phyloP scores from a whole-genome alignment of 2,797 vertebrate genomes.

The Aldrovandia affinis region DNA sequence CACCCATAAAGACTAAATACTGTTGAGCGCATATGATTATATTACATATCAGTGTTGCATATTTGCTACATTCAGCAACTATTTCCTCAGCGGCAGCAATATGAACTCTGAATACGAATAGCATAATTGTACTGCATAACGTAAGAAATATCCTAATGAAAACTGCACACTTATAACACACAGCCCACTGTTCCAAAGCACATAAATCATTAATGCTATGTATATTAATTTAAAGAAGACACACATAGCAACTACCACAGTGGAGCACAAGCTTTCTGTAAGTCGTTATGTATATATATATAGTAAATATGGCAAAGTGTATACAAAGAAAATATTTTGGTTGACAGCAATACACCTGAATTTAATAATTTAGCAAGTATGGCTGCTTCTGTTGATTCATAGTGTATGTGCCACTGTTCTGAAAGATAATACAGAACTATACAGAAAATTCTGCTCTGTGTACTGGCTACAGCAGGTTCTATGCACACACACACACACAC shows the following conservation, averaged over 20 bases:
- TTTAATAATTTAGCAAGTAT: slow-evolving; percentile 28
- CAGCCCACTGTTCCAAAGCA: neutral
- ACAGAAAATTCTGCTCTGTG: neutral
- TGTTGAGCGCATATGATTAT: slow-evolving; percentile 17
- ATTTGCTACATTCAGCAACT: slow-evolving; percentile 8
- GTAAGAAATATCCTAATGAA: neutral
- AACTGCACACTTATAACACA: neutral
- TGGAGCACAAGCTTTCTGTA: neutral
- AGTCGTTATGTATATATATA: neutral
- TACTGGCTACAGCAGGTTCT: neutral
- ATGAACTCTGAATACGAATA: slow-evolving; percentile 12
- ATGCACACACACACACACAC: no score
- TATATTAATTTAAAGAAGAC: neutral
- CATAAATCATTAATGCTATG: no score
- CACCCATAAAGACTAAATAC: slow-evolving; percentile 16
- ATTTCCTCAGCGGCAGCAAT: slow-evolving; percentile 10
- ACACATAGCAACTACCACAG: neutral
- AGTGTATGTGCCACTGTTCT: slow-evolving; percentile 26
- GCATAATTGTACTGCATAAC: neutral
- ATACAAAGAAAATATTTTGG: neutral
- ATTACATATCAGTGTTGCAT: neutral
- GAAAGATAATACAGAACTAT: neutral
- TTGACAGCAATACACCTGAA: neutral
- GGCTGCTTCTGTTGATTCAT: slow-evolving; percentile 18
- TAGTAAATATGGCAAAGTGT: neutral